phyloP scores from a whole-genome alignment of 2,888 invertebrate genomes.

The Calameuta filiformis region DNA sequence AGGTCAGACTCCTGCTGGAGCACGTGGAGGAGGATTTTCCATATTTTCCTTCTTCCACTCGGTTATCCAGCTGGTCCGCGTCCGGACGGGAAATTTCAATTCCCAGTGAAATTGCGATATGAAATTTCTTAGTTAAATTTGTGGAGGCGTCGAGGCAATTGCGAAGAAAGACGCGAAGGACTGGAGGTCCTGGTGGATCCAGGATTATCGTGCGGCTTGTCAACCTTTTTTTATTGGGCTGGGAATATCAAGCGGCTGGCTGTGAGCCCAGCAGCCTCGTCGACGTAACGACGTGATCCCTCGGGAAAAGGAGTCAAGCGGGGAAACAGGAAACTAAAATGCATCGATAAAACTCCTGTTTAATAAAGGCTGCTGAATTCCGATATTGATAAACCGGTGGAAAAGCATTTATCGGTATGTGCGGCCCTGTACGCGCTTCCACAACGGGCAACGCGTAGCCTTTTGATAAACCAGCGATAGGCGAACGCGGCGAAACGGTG shows the following conservation, averaged over 20 bases:
- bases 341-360: neutral
- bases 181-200: neutral
- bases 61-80: too few species aligned
- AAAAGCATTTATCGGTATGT: too few species aligned
- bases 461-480: neutral
- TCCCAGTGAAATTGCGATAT: neutral
- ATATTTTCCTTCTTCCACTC: too few species aligned
- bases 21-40: too few species aligned
- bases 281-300: neutral
- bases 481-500: neutral
- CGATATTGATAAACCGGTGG: neutral
- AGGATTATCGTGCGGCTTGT: neutral
- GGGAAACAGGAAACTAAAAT: neutral
- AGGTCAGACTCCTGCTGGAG: too few species aligned
- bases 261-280: neutral
- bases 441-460: neutral
- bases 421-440: neutral
- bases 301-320: neutral
- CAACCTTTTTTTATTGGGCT: neutral
- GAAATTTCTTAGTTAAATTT: neutral
- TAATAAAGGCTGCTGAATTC: neutral
- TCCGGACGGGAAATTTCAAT: too few species aligned
- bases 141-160: neutral
- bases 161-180: neutral
- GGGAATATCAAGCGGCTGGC: neutral